Evolutionary conservation across 1,140 invertebrate genomes (phyloP).

Genomic region (Bradysia coprophila): DNA sequence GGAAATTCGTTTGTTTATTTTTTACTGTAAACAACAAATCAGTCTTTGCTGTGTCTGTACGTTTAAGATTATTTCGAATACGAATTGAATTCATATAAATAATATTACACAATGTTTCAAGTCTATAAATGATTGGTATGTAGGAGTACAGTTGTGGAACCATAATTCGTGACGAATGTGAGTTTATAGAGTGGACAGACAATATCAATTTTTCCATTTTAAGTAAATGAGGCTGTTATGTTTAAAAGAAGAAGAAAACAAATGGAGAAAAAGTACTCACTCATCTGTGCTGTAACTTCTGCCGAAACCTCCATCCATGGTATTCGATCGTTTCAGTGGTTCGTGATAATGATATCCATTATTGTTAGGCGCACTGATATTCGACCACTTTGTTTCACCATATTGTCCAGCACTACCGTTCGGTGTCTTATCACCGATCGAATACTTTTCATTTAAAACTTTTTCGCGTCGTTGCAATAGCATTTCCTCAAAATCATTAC

Average conservation of each 20-base stretch:
- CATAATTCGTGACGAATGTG: too few species aligned
- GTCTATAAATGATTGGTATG: too few species aligned
- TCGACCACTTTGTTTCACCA: neutral
- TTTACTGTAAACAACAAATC: too few species aligned
- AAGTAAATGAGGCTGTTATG: neutral
- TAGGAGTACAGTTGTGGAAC: too few species aligned
- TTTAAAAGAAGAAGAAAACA: neutral
- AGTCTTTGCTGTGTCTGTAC: too few species aligned
- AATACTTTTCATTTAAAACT: constrained; percentile 12
- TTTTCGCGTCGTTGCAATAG: constrained; percentile 13
- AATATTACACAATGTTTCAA: too few species aligned
- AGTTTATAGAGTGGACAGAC: too few species aligned
- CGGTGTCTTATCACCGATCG: constrained; percentile 4
- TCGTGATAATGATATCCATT: constrained; percentile 2
- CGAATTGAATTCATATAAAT: too few species aligned
- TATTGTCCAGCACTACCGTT: constrained; percentile 1
- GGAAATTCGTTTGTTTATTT: too few species aligned
- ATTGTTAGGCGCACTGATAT: neutral
- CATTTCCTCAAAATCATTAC: constrained; percentile 1
- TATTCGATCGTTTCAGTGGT: constrained; percentile 4
- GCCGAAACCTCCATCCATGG: constrained; percentile 4
- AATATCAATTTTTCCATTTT: neutral
- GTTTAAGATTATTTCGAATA: too few species aligned
- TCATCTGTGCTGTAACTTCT: constrained; percentile 4
- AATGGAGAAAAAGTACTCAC: too few species aligned